Evolutionary conservation across 1,140 invertebrate genomes (phyloP), one percentile per base, ranked within the genome.

Genomic region (Drosophila arawakana): DNA sequence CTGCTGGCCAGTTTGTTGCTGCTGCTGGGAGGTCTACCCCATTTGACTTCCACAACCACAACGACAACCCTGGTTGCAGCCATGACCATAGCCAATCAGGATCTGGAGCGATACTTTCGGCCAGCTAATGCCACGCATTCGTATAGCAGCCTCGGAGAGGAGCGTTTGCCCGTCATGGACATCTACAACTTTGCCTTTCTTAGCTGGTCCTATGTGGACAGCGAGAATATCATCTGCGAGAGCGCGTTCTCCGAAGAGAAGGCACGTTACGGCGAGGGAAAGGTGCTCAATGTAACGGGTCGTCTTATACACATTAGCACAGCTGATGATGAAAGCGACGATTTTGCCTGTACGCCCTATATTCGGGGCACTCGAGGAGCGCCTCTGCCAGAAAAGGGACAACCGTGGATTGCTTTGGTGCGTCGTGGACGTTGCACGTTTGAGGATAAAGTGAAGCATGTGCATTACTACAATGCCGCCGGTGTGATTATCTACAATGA

Each of bases 401-500:
- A 94, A 18, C 93, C 95, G 0, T 97, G 96, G 96, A 95, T 97
- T 60, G 96, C 96, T 1, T 92, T 97, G 52, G 95, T 97, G 3
- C 94, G 94, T 73, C 92, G 96, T 13, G 96, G 96, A 25, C 81
- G 80, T 47, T 97, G 96, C 92, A 95, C 95, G 76, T 96, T 96
- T 88, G 95, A 96, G 82, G 94, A 95, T 50, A 97, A 97, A 92
- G 94, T 94, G 52, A 94, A 95, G 76, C 95, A 97, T 92, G 96
- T 96, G 11, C 94, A 94, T 84, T 92, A 93, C 39, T 94, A 94
- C 59, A 95, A 95, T 80, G 96, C 96, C 2, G 94, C 94, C 0
- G 96, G 95, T 0, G 95, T 96, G 11, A 94, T 97, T 37, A 94
- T 97, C 9, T 97, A 97, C 93, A 96, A 97, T 91, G 95, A 96